A percentile compares a stretch with the other conserved stretches of the same genome.
phyloP scores from a whole-genome alignment of 2,797 vertebrate species.

The Acomys russatus region DNA sequence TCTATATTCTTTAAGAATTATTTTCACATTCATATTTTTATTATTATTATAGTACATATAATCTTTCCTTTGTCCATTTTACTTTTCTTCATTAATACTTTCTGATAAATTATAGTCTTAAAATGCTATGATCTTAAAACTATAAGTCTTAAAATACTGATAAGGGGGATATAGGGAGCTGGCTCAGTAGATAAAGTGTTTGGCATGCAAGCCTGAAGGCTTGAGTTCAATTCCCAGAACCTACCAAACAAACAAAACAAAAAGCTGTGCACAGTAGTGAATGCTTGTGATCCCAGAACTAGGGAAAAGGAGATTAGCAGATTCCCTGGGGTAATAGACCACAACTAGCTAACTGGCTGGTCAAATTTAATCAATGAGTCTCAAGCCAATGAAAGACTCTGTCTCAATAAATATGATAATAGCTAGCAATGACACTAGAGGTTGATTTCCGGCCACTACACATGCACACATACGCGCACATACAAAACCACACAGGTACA shows the following conservation, averaged over 20 bases:
- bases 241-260: not conserved
- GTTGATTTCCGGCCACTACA: not conserved
- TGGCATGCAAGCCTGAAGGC: not conserved
- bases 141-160: not conserved
- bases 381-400: not conserved
- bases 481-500: not conserved
- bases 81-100: not conserved
- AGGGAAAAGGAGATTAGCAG: not conserved
- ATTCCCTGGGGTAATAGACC: not conserved
- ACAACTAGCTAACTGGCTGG: not conserved
- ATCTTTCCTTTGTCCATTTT: not conserved
- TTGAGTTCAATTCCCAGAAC: not conserved
- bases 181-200: not conserved
- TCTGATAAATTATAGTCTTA: not conserved
- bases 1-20: not conserved
- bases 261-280: not conserved
- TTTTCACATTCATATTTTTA: not conserved
- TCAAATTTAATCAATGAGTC: not conserved
- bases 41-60: not conserved
- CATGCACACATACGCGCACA: not conserved
- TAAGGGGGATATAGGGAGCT: no score
- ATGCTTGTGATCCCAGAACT: not conserved
- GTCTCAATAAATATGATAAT: not conserved
- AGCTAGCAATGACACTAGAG: not conserved
- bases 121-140: not conserved